Conservation (phyloP, 2,113 vertebrate genomes). For the Rhipidura dahli region DNA sequence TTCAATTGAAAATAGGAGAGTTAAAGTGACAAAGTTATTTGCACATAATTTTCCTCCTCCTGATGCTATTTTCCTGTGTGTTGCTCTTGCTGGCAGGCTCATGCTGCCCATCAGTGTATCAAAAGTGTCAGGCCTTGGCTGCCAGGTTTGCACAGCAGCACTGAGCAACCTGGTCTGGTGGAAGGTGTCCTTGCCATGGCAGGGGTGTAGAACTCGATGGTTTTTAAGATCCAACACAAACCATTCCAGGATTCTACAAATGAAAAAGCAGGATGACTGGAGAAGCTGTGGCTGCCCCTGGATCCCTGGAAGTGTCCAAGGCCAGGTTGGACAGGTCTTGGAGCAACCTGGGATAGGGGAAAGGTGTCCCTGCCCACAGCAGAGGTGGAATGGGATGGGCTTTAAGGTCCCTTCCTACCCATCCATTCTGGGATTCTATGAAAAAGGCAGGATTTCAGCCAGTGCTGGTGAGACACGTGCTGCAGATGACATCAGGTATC, state of each 20-base stretch:
- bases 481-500: neutral
- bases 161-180: neutral
- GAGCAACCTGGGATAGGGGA: fast-evolving
- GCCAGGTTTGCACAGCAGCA: neutral
- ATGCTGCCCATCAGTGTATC: neutral
- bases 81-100: neutral
- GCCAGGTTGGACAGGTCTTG: fast-evolving
- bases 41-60: neutral
- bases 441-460: neutral
- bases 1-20: neutral
- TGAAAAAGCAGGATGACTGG: neutral
- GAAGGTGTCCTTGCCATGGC: neutral
- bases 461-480: neutral
- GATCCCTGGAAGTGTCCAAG: neutral
- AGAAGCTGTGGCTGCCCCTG: neutral
- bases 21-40: neutral
- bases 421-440: neutral
- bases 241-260: neutral
- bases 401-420: neutral
- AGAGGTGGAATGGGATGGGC: neutral
- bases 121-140: neutral
- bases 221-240: neutral
- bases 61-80: neutral
- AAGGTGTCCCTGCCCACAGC: neutral
- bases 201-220: neutral